Conservation (phyloP, 1,140 invertebrate genomes). For the Brachionus sp. region DNA sequence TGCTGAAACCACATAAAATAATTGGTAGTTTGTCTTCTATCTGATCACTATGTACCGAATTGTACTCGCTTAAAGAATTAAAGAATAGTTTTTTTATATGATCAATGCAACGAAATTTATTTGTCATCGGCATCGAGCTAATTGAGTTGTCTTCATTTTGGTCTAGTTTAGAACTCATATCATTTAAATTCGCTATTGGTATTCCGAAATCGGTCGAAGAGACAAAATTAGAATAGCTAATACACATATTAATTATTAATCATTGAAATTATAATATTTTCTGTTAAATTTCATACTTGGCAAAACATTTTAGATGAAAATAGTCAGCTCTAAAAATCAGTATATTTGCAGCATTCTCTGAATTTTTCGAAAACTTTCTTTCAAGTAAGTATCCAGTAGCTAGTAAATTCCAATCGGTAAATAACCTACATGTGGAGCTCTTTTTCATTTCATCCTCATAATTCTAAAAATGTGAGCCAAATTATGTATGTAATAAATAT, state of each 20-base stretch:
- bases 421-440: not conserved
- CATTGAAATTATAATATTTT: not conserved
- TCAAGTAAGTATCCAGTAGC: not conserved
- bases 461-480: not conserved
- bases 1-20: constrained; percentile 38
- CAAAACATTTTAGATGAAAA: constrained; percentile 41
- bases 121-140: not conserved
- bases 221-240: constrained; percentile 44
- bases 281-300: constrained; percentile 3
- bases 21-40: constrained; percentile 26
- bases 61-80: not conserved
- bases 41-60: not conserved
- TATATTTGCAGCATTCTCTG: not conserved
- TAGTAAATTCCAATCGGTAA: not conserved
- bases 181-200: not conserved
- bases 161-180: not conserved
- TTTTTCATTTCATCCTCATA: constrained; percentile 41
- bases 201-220: constrained; percentile 30
- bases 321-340: constrained; percentile 18
- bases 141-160: not conserved
- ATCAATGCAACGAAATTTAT: not conserved
- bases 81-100: not conserved
- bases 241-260: not conserved
- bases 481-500: not conserved
- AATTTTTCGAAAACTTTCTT: not conserved